Evolutionary conservation across 1,140 invertebrate genomes (phyloP).

Genomic region (Lepidotrigona ventralis): DNA sequence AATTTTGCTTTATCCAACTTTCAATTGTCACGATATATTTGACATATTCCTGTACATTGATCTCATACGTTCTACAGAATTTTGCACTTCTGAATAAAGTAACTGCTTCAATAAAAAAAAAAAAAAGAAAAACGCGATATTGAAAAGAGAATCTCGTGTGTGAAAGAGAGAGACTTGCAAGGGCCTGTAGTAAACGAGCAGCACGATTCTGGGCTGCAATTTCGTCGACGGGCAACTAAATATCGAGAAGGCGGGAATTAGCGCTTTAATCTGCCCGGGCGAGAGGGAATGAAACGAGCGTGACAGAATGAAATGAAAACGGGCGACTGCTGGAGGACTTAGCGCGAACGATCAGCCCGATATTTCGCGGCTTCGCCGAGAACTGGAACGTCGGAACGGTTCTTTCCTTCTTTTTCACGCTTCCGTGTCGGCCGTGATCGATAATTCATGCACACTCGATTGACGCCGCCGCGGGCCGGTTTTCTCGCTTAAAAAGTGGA

Average conservation of each 20-base stretch:
- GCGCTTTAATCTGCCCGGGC: not conserved
- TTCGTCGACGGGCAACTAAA: not conserved
- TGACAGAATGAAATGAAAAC: not conserved
- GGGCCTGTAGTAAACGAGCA: not conserved
- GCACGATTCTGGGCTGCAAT: not conserved
- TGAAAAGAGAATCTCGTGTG: not conserved
- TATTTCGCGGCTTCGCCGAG: conserved; percentile 6
- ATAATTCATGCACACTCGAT: conserved; percentile 53
- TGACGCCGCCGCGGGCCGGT: conserved; percentile 27
- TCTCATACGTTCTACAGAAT: no score
- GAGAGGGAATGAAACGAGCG: no score
- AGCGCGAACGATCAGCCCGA: not conserved
- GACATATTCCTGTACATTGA: no score
- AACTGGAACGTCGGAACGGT: conserved; percentile 7
- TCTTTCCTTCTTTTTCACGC: conserved; percentile 10
- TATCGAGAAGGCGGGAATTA: not conserved
- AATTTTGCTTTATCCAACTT: no score
- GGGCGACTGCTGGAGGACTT: not conserved
- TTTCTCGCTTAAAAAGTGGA: conserved; percentile 48
- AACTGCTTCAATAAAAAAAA: no score
- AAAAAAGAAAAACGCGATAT: not conserved
- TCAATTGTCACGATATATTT: no score
- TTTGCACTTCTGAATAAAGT: no score
- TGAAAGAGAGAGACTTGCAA: no score
- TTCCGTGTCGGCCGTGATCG: conserved; percentile 35